Evolutionary conservation across 2,113 vertebrate species (phyloP), one percentile per base, ranked within the genome.

Genomic region (Otocyon megalotis): DNA sequence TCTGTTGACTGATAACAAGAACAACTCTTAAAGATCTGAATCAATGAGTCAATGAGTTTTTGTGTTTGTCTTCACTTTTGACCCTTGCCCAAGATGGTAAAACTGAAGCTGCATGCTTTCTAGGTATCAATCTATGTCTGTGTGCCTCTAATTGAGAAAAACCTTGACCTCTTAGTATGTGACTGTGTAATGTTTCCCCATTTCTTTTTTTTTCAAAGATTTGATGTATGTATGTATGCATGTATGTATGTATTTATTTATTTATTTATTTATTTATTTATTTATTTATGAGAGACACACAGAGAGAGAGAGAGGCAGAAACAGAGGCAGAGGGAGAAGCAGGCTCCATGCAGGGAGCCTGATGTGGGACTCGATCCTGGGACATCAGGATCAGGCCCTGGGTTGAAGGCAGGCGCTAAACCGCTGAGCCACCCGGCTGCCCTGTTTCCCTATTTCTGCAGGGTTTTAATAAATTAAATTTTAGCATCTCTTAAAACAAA

Each of bases 391-490:
- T 43, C 43, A 43, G 43, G 43, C 43, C 43, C 43, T 43, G 43
- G 43, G 43, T 7, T 43, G 43, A 43, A 43, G 43, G 43, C 43
- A n/a, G 43, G 6, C 43, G 43, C 43, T 43, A 43, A 43, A 43
- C 43, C 43, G 43, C 43, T 43, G 43, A 43, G 43, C 43, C 43
- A 43, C 43, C 43, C 43, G 1, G 43, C 43, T 43, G 5, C 43
- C 43, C 43, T 74, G 53, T 28, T 86, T 79, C 15, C 48, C 48
- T 74, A 11, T 72, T 94, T 80, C 26, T 94, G 30, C 28, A 32
- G 26, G 53, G n/a, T 67, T 94, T 80, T 82, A 72, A 60, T 83
- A 80, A 87, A 76, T 95, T 89, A 53, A 2, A 83, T 43, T 83
- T 77, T 62, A 77, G 79, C 58, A 26, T 8, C n/a, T 85, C 43